Evolutionary conservation across 92 coral and sea anemone genomes (phyloP).

Genomic region (Isaurus tuberculatus): DNA sequence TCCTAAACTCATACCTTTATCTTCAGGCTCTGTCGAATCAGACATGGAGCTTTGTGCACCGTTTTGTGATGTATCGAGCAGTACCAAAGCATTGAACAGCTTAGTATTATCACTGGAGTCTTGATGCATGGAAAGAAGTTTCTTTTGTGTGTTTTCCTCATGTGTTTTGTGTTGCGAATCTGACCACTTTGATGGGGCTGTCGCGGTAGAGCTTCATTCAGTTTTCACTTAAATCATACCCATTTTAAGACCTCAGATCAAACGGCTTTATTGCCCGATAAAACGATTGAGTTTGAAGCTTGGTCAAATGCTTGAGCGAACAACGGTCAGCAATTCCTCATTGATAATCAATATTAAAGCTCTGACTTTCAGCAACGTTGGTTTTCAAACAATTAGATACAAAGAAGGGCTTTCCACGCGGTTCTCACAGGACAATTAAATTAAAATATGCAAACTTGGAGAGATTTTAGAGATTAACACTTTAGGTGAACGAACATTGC

Average conservation of each 20-base stretch:
- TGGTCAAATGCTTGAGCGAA: background rate
- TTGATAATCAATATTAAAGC: slow-evolving; percentile 33
- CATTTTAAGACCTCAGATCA: background rate
- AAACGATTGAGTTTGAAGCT: background rate
- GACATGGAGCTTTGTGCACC: background rate
- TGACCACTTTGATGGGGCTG: background rate
- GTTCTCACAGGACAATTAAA: slow-evolving; percentile 2
- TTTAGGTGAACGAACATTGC: slow-evolving; percentile 10
- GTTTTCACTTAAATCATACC: background rate
- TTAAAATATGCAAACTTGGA: slow-evolving; percentile 19
- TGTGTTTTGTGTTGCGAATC: slow-evolving; percentile 6
- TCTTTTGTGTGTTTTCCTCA: background rate
- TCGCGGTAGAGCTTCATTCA: background rate
- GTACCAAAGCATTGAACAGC: slow-evolving; percentile 27
- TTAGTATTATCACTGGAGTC: slow-evolving; percentile 14
- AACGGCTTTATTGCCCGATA: background rate
- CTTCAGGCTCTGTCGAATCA: background rate
- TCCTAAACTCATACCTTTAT: slow-evolving; percentile 19
- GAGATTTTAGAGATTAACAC: background rate
- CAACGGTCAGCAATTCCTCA: slow-evolving; percentile 39
- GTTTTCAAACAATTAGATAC: slow-evolving; percentile 5
- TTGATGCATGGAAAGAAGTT: slow-evolving; percentile 31
- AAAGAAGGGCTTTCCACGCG: slow-evolving; percentile 37
- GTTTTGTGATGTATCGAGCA: background rate
- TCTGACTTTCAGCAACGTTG: slow-evolving; percentile 19